Evolutionary conservation across 2,888 invertebrate species (phyloP).

Genomic region (Eudasyphora cyanicolor): DNA sequence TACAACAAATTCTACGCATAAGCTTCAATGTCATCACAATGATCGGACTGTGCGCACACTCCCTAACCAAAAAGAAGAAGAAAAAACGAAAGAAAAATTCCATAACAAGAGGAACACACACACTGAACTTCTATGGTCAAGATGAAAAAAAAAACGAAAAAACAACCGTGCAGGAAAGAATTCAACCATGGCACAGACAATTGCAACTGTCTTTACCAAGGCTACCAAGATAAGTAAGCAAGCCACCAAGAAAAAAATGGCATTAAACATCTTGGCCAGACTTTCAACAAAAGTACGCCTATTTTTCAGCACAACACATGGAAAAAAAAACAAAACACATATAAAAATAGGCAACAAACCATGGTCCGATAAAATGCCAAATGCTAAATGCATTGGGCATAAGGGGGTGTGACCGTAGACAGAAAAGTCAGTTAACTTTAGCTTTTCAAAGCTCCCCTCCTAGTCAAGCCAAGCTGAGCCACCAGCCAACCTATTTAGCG

Average conservation of each 20-base stretch:
- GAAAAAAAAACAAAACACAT: no score
- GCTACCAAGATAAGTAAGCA: conserved; percentile 43
- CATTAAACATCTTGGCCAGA: conserved; percentile 24
- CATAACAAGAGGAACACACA: not conserved
- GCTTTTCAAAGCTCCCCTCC: not conserved
- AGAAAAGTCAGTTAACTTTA: conserved; percentile 32
- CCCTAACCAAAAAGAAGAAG: not conserved
- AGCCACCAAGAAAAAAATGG: conserved; percentile 26
- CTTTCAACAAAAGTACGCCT: conserved; percentile 59
- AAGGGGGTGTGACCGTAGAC: conserved; percentile 61
- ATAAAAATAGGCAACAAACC: conserved; percentile 20
- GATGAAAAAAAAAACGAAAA: no score
- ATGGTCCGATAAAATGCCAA: conserved; percentile 24
- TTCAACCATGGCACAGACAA: not conserved
- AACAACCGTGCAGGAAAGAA: no score
- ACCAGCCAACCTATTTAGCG: conserved; percentile 53
- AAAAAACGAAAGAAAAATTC: not conserved
- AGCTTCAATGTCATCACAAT: conserved; percentile 31
- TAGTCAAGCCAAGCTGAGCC: not conserved
- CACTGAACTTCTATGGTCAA: not conserved
- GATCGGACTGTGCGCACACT: not conserved
- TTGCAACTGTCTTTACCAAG: conserved; percentile 30
- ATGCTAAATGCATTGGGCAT: not conserved
- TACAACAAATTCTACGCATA: conserved; percentile 23
- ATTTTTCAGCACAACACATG: conserved; percentile 10